Evolutionary conservation across 2,888 invertebrate genomes (phyloP), one percentile per base, ranked within the genome.

Genomic region (Amiota mariae): DNA sequence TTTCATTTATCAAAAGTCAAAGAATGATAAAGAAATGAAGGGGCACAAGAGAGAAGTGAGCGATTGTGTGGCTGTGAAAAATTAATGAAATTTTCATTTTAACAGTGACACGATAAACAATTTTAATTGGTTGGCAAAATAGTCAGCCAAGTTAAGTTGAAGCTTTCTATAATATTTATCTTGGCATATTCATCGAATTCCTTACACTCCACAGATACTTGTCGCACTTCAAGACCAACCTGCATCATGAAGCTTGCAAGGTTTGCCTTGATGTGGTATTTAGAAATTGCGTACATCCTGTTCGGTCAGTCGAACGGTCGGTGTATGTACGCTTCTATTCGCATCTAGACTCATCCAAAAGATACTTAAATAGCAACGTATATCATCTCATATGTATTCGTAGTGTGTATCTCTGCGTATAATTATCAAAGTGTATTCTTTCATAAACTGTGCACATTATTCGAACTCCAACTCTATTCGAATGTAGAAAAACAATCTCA

Each of bases 401-500:
- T 18, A 71, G 73, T 47, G 61, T 71, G 70, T 75, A 72, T 72
- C 70, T 75, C 70, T 63, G 68, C 72, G 75, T 70, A 73, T 75
- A 75, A 73, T 75, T 75, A 70, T 73, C 73, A 64, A 71, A 75
- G 73, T 63, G 57, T 71, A 47, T 71, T 71, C 59, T 71, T 48
- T 46, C 59, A 47, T 48, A 11, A 54, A 54, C 67, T 68, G 67
- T 54, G n/a, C 54, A 68, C 67, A 68, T 68, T 68, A 54, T 68
- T 68, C 46, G 66, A 48, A 18, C n/a, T 11, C 48, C 54, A 51
- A 51, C 54, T n/a, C n/a, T 12, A 51, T 51, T 51, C 54, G n/a
- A 12, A 51, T 51, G 12, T n/a, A n/a, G 13, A 51, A n/a, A n/a
- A 12, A 51, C 4, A 51, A n/a, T 66, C 66, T 47, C 13, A n/a